Conservation (phyloP, 1,140 invertebrate species). For the Procambarus virginalis region DNA sequence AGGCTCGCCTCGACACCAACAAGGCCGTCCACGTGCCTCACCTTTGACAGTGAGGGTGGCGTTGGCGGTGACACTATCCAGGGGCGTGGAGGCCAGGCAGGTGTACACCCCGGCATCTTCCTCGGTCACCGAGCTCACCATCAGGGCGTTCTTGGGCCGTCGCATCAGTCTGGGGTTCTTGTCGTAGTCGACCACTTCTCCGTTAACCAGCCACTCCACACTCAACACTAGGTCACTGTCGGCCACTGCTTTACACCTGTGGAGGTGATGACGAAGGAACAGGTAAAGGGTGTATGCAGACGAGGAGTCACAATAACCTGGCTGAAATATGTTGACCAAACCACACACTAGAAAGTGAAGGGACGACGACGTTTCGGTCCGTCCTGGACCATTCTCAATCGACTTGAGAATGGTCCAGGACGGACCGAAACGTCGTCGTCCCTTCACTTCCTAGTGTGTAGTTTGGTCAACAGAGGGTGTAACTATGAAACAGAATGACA, state of each 20-base stretch:
- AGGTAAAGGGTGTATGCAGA: too few relatives aligned
- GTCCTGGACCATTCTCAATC: too few relatives aligned
- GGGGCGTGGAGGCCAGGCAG: conserved; percentile 9
- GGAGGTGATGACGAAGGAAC: background rate
- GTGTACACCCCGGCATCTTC: conserved; percentile 24
- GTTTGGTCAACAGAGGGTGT: too few relatives aligned
- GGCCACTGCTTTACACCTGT: conserved; percentile 7
- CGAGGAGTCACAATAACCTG: too few relatives aligned
- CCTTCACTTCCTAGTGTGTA: too few relatives aligned
- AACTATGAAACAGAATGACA: too few relatives aligned
- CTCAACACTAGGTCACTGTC: background rate
- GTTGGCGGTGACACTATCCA: background rate
- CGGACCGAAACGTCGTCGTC: too few relatives aligned
- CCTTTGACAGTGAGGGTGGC: conserved; percentile 9
- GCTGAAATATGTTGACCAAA: too few relatives aligned
- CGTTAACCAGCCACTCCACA: conserved; percentile 22
- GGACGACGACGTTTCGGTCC: too few relatives aligned
- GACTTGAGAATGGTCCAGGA: too few relatives aligned
- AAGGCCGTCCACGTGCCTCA: background rate
- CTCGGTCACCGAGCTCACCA: background rate
- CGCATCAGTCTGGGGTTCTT: background rate
- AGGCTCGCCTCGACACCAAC: background rate
- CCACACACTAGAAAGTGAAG: too few relatives aligned
- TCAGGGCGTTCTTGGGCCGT: conserved; percentile 9
- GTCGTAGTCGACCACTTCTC: background rate